These are phyloP conservation scores for Cryptocephalus moraei DNA, from an alignment of 2,888 invertebrate species.

Conservation along the genomic window DNA sequence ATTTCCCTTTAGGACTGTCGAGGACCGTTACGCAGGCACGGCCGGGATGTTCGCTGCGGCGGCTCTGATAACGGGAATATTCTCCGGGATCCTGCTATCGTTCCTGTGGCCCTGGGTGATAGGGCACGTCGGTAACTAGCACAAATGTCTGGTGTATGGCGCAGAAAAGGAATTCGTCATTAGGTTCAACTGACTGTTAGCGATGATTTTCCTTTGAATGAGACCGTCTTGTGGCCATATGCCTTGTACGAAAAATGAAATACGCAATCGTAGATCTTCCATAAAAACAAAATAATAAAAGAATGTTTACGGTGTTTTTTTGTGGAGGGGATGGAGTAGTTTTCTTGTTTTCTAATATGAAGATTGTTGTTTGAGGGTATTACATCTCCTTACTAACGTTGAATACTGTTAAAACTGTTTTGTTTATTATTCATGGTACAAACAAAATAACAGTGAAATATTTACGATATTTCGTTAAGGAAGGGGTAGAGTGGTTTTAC, in stretches of 20 bases:
- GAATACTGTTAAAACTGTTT: not conserved
- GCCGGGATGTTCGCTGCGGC: conserved; percentile 98
- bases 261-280: conserved; percentile 6
- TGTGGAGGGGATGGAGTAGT: not conserved
- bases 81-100: conserved; percentile 70
- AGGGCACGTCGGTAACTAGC: conserved; percentile 34
- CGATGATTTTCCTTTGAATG: not conserved
- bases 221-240: conserved; percentile 23
- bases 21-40: conserved; percentile 68
- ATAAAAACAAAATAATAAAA: not conserved
- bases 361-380: not conserved
- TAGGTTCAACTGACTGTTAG: conserved; percentile 18
- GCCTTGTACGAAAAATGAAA: conserved; percentile 9
- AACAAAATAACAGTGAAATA: no score
- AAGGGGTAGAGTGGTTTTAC: no score
- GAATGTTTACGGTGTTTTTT: not conserved
- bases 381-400: not conserved
- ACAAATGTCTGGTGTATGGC: conserved; percentile 39
- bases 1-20: conserved; percentile 56
- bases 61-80: conserved; percentile 80
- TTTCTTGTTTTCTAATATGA: not conserved
- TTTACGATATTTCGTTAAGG: no score
- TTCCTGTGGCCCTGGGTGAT: conserved; percentile 58
- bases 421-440: no score
- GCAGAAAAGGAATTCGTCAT: conserved; percentile 31